Evolutionary conservation across 2,888 invertebrate genomes (phyloP).

Genomic region (Habroteleia sp.): DNA sequence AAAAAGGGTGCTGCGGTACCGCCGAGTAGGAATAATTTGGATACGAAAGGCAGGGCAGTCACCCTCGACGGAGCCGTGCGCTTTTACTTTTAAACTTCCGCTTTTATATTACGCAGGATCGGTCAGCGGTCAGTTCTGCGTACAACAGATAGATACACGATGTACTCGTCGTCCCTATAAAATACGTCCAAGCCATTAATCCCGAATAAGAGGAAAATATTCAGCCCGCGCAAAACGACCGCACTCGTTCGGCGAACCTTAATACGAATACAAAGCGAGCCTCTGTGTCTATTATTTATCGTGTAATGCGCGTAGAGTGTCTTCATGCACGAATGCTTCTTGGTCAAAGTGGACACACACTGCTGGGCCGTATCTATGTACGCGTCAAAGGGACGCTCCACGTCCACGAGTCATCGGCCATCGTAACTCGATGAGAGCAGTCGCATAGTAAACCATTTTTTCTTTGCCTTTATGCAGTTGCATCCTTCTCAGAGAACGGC

Average conservation of each 20-base stretch:
- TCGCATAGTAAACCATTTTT: slow-evolving; percentile 49
- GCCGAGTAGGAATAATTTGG: slow-evolving; percentile 53
- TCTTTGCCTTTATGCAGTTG: slow-evolving; percentile 41
- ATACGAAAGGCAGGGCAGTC: slow-evolving; percentile 30
- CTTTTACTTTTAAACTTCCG: slow-evolving; percentile 79
- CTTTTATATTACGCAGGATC: slow-evolving; percentile 74
- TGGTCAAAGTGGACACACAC: slow-evolving; percentile 61
- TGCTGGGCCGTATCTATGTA: slow-evolving; percentile 59
- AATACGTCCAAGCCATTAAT: slow-evolving; percentile 81
- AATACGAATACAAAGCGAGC: slow-evolving; percentile 81
- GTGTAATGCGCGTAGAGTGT: slow-evolving; percentile 62
- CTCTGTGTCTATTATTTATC: slow-evolving; percentile 79
- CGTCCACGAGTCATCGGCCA: slow-evolving; percentile 55
- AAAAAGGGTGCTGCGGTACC: slow-evolving; percentile 24
- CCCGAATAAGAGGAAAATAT: slow-evolving; percentile 80
- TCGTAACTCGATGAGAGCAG: slow-evolving; percentile 54
- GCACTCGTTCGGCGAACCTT: slow-evolving; percentile 70
- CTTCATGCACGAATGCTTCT: slow-evolving; percentile 57
- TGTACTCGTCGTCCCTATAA: slow-evolving; percentile 75
- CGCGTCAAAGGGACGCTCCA: slow-evolving; percentile 71
- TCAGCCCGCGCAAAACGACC: slow-evolving; percentile 72
- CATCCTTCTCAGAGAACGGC: slow-evolving; percentile 35
- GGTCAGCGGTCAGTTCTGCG: slow-evolving; percentile 77
- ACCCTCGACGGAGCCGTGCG: slow-evolving; percentile 53
- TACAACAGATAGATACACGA: slow-evolving; percentile 67